Evolutionary conservation across 2,113 vertebrate species (phyloP).

Genomic region (Todiramphus saurophagus): DNA sequence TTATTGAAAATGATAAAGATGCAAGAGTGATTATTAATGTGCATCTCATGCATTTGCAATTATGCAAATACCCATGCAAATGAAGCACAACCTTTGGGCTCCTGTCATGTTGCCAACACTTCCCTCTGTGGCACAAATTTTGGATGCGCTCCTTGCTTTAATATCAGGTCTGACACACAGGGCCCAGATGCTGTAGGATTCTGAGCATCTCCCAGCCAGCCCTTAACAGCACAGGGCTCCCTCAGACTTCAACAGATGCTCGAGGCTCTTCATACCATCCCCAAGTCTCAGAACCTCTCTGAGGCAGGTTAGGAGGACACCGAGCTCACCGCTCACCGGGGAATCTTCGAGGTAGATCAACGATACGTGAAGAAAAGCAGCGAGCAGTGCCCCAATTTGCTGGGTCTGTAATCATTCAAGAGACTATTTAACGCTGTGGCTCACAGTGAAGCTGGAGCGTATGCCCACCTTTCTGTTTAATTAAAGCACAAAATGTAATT

Average conservation of each 20-base stretch:
- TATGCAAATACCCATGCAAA: conserved; percentile 61
- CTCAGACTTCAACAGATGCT: not conserved
- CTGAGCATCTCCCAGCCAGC: not conserved
- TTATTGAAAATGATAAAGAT: conserved; percentile 63
- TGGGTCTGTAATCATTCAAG: conserved; percentile 21
- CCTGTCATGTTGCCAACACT: conserved; percentile 49
- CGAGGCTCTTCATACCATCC: not conserved
- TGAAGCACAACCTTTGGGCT: conserved; percentile 50
- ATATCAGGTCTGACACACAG: not conserved
- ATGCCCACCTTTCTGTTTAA: conserved; percentile 64
- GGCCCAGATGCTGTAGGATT: not conserved
- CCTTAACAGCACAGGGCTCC: not conserved
- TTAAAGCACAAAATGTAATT: conserved; percentile 41
- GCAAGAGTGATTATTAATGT: conserved; percentile 49
- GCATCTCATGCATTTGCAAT: conserved; percentile 58
- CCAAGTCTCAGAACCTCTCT: not conserved
- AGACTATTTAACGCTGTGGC: conserved; percentile 44
- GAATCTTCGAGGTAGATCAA: conserved; percentile 8
- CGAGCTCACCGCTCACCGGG: not conserved
- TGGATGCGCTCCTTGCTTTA: not conserved
- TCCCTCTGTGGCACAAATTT: conserved; percentile 47
- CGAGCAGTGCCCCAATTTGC: not conserved
- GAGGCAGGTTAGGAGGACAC: not conserved
- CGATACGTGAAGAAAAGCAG: not conserved
- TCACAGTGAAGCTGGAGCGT: conserved; percentile 9